A percentile compares a stretch with the other conserved stretches of the same genome.
phyloP scores from a whole-genome alignment of 2,888 invertebrate species.

The Gryllus longicercus region DNA sequence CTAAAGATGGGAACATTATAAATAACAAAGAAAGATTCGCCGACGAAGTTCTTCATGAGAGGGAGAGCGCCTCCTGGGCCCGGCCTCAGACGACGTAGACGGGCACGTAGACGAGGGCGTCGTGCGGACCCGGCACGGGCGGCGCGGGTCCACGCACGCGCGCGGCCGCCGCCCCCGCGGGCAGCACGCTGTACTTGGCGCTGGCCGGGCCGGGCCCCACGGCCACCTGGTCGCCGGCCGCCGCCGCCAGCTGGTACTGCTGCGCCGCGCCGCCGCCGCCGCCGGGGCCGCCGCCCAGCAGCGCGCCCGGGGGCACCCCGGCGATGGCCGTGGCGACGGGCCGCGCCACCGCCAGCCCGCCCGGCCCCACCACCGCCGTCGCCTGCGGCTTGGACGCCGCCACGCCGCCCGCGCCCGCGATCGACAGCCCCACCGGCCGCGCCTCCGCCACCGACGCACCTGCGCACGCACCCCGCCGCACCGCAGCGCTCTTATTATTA shows the following conservation, averaged over 20 bases:
- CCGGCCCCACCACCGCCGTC: conserved; percentile 66
- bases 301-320: conserved; percentile 57
- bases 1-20: too few species aligned
- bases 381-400: conserved; percentile 69
- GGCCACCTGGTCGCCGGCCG: conserved; percentile 19
- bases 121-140: not conserved
- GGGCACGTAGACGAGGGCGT: not conserved
- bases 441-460: conserved; percentile 70
- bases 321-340: conserved; percentile 74
- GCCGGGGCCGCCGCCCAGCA: conserved; percentile 43
- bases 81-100: not conserved
- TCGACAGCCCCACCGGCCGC: conserved; percentile 67
- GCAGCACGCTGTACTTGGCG: conserved; percentile 29
- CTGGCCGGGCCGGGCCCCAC: conserved; percentile 24
- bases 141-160: not conserved
- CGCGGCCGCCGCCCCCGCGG: not conserved
- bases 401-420: conserved; percentile 63
- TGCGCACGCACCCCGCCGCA: conserved; percentile 40
- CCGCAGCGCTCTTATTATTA: not conserved
- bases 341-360: conserved; percentile 66
- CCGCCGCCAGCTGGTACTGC: not conserved
- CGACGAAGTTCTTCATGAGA: too few species aligned
- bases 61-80: too few species aligned
- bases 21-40: too few species aligned
- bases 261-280: not conserved